These are phyloP conservation scores for Pongo pygmaeus DNA, from an alignment of 2,113 vertebrate genomes.

Conservation along the genomic window DNA sequence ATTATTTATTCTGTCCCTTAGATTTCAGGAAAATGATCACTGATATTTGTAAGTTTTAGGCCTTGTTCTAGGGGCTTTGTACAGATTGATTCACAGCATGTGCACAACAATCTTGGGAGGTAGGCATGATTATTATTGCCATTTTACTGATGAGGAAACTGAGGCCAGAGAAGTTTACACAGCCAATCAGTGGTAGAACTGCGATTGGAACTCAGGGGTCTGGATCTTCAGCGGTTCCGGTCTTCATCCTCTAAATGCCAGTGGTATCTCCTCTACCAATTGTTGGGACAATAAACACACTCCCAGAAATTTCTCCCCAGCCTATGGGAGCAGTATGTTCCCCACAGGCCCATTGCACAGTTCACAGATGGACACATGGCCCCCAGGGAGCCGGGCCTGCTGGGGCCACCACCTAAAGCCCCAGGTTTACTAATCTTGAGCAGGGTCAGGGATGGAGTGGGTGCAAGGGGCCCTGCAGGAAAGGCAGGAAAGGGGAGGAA, in stretches of 20 bases:
- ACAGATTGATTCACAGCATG: too few relatives aligned
- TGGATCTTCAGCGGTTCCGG: neutral
- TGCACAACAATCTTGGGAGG: neutral
- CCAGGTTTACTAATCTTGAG: neutral
- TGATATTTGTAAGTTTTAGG: too few relatives aligned
- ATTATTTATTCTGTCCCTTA: neutral
- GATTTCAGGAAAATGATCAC: neutral
- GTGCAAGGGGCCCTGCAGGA: neutral
- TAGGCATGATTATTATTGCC: too few relatives aligned
- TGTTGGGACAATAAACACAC: neutral
- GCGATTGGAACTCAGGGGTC: neutral
- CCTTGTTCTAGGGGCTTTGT: too few relatives aligned
- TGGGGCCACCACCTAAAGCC: neutral
- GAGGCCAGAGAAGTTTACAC: neutral
- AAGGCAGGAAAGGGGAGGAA: neutral
- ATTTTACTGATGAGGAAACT: neutral
- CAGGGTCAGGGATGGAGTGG: neutral
- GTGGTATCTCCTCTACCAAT: rapidly evolving
- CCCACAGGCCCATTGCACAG: rapidly evolving
- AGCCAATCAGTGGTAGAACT: too few relatives aligned
- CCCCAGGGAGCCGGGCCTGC: neutral
- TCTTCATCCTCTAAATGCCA: neutral
- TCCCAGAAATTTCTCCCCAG: rapidly evolving
- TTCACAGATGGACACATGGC: too few relatives aligned
- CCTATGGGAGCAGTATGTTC: neutral